A percentile compares a stretch with the other conserved stretches of the same genome.
Evolutionary conservation across 2,797 vertebrate genomes (phyloP).

Genomic region (Neosilurus mollespiculum): DNA sequence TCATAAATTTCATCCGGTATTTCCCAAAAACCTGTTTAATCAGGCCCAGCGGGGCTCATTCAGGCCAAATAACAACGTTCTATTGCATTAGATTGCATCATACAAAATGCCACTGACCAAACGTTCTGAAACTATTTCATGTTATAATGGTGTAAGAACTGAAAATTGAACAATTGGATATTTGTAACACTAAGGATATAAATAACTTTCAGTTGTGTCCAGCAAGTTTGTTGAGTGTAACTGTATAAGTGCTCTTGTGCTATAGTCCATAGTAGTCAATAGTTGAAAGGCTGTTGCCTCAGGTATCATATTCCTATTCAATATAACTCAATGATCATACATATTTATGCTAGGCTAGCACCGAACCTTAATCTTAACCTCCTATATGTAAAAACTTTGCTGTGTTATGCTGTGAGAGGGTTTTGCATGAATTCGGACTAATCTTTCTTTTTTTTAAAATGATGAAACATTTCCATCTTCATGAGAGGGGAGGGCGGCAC

Average conservation of each 20-base stretch:
- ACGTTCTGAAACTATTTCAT: not conserved
- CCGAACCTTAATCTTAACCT: not conserved
- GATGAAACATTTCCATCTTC: not conserved
- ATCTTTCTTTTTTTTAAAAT: not conserved
- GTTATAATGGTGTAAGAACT: not conserved
- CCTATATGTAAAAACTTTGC: not conserved
- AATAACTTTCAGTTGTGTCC: not conserved
- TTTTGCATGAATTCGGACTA: not conserved
- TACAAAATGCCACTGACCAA: slow-evolving; percentile 17
- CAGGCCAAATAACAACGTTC: slow-evolving; percentile 15
- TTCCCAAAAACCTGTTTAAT: slow-evolving; percentile 16
- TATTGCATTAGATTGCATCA: slow-evolving; percentile 32
- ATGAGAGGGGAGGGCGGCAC: not conserved
- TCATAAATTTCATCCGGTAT: slow-evolving; percentile 27
- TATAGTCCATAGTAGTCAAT: not conserved
- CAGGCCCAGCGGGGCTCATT: slow-evolving; percentile 16
- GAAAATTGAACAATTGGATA: not conserved
- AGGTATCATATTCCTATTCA: not conserved
- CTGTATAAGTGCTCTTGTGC: not conserved
- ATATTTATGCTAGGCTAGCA: not conserved
- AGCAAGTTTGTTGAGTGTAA: not conserved
- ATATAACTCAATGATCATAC: not conserved
- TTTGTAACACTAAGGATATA: not conserved
- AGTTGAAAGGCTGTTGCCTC: not conserved
- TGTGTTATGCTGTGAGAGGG: not conserved